Base-by-base conservation (phyloP, 2,888 invertebrate species). In the Endotricha flammealis region DNA sequence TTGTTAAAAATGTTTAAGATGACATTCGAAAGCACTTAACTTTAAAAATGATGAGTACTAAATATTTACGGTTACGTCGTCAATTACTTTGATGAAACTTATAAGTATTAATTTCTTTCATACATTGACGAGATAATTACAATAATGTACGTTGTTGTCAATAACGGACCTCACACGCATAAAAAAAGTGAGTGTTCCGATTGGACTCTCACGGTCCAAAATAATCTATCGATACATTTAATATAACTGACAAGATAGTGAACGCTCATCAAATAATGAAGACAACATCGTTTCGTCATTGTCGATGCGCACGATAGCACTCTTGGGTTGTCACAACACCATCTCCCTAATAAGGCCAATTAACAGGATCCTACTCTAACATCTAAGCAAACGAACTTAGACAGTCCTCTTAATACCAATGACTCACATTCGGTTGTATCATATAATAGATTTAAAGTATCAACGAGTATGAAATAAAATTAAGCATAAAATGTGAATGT, bases 281-380 rank as follows among this genome's bases (percentile, higher is more conserved):
- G 85, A 85, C 85, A 85, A 79, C 81, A 76, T 80, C 85, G 86
- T 86, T 86, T 86, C 86, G 85, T 86, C 86, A 85, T 83, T 86
- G 86, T 86, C 80, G 86, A 85, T 86, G 80, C 66, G 63, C 83
- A 85, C 83, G 86, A 86, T 86, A 86, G 74, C 85, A 83, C 85
- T 85, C 79, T 79, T 67, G 63, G 65, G 74, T 83, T 86, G 86
- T 86, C 86, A 86, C 85, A 86, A 86, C 85, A 86, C 78, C 73
- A 80, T 85, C 83, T 81, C 65, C 73, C 76, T 85, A 86, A 86
- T 86, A 83, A 85, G 82, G 70, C 85, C 85, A 86, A 86, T 86
- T 86, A 86, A 85, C 77, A 78, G 70, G 66, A 79, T 68, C 70
- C 64, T 68, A 63, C n/a, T n/a, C n/a, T 56, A 48, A 47, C 46